These are phyloP conservation scores for Procambarus virginalis DNA, from an alignment of 1,140 invertebrate species.

Conservation along the genomic window DNA sequence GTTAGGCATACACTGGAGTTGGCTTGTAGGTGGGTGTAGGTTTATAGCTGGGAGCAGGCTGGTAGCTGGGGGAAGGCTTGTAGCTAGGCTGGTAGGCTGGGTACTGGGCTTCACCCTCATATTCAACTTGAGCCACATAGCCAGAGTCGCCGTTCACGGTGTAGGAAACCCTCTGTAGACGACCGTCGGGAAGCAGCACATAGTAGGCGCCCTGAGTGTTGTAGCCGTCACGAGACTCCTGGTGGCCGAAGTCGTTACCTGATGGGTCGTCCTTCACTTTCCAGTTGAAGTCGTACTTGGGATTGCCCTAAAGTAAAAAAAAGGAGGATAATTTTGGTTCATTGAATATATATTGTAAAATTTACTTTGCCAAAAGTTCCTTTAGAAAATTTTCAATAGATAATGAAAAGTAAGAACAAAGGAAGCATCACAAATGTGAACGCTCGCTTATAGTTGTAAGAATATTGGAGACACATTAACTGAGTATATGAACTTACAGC, in stretches of 20 bases:
- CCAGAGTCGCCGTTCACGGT: conserved; percentile 79
- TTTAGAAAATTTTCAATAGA: too few species aligned
- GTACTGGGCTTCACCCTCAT: conserved; percentile 57
- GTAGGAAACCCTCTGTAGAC: conserved; percentile 76
- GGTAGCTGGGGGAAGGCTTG: not conserved
- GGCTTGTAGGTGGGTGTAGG: too few species aligned
- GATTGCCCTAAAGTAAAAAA: not conserved
- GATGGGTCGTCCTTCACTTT: conserved; percentile 85
- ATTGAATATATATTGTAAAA: too few species aligned
- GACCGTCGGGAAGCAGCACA: conserved; percentile 85
- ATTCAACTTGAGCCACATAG: conserved; percentile 71
- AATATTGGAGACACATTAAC: too few species aligned
- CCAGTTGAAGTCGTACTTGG: conserved; percentile 89
- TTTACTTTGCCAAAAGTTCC: too few species aligned
- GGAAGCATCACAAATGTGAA: too few species aligned
- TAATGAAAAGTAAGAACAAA: too few species aligned
- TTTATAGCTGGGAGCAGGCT: not conserved
- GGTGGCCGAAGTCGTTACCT: conserved; percentile 86
- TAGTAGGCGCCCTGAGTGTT: conserved; percentile 86
- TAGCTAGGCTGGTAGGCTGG: not conserved
- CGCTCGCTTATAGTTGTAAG: too few species aligned
- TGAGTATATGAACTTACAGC: too few species aligned
- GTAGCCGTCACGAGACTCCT: conserved; percentile 86
- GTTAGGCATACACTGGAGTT: too few species aligned
- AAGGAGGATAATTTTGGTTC: not conserved